Base-by-base conservation (phyloP, 2,888 invertebrate genomes). In the Tridacna gigas region DNA sequence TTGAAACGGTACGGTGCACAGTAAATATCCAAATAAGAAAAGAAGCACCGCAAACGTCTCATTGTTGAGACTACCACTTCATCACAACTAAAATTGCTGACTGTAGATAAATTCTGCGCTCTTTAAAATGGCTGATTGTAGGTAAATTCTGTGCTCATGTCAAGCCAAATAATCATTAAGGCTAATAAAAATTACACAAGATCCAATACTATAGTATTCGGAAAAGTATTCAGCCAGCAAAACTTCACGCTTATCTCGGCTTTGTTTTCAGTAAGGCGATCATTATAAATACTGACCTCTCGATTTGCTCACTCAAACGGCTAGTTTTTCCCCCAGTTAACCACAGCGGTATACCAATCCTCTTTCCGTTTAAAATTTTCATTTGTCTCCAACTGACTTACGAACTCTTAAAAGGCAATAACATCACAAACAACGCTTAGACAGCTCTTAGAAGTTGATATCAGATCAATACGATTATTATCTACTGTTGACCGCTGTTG, bases 211-310 rank as follows among this genome's bases (percentile, higher is more conserved):
- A 56, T n/a, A 56, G 18, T 56, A 20, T 56, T 56, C 4, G 20
- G 4, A n/a, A 56, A 1, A n/a, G n/a, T 4, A 5, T 56, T 56
- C 2, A 18, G n/a, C 56, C 56, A 56, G 56, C 56, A 18, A n/a
- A n/a, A 20, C 2, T 56, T 20, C 18, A n/a, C n/a, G 3, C 2
- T n/a, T 18, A 56, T 56, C n/a, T 56, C 56, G 20, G n/a, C 56
- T 20, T 56, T 56, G 56, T n/a, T 56, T 5, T 56, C 9, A 37
- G 37, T 56, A 20, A 22, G 63, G 13, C 9, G 12, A 65, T 65
- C 65, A 65, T 65, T 65, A 65, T 26, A 65, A 20, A 26, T 65
- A 28, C 22, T 65, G 65, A 65, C 65, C 65, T 65, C 65, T 15
- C 11, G 12, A 26, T 65, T 65, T 26, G 12, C 9, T 65, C 25